Evolutionary conservation across 2,797 vertebrate genomes (phyloP).

Genomic region (Chiroxiphia lanceolata): DNA sequence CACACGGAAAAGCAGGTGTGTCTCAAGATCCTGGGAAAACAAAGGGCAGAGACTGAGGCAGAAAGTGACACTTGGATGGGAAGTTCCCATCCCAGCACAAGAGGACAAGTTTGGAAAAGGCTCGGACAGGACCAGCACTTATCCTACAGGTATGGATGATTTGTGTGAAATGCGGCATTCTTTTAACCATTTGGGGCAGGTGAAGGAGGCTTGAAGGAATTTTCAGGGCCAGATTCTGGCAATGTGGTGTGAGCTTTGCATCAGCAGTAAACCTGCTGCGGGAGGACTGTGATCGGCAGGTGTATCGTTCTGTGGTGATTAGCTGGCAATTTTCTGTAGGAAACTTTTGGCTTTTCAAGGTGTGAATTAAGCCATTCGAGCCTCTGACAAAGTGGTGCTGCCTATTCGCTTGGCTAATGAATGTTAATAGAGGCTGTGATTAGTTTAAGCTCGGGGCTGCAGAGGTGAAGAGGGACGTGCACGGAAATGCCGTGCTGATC

Average conservation of each 20-base stretch:
- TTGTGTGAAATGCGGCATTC: not conserved
- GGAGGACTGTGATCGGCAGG: accelerated
- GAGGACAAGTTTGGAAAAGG: not conserved
- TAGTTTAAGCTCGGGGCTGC: not conserved
- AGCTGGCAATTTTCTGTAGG: not conserved
- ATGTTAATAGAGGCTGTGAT: not conserved
- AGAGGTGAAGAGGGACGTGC: accelerated
- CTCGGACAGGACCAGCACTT: not conserved
- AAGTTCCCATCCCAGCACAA: not conserved
- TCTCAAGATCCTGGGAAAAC: not conserved
- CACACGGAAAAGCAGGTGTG: constrained; percentile 6
- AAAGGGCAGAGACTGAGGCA: not conserved
- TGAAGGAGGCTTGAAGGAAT: not conserved
- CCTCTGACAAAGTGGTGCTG: not conserved
- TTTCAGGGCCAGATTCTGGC: not conserved
- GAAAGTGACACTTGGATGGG: not conserved
- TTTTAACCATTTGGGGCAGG: not conserved
- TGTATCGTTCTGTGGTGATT: not conserved
- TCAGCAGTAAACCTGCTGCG: not conserved
- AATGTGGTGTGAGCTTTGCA: not conserved
- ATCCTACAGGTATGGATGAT: constrained; percentile 21
- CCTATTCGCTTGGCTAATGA: not conserved
- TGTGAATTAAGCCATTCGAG: not conserved
- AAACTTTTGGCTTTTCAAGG: not conserved
- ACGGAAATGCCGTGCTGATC: not conserved